Evolutionary conservation across 2,113 vertebrate genomes (phyloP), one percentile per base, ranked within the genome.

Genomic region (Rutilus rutilus): DNA sequence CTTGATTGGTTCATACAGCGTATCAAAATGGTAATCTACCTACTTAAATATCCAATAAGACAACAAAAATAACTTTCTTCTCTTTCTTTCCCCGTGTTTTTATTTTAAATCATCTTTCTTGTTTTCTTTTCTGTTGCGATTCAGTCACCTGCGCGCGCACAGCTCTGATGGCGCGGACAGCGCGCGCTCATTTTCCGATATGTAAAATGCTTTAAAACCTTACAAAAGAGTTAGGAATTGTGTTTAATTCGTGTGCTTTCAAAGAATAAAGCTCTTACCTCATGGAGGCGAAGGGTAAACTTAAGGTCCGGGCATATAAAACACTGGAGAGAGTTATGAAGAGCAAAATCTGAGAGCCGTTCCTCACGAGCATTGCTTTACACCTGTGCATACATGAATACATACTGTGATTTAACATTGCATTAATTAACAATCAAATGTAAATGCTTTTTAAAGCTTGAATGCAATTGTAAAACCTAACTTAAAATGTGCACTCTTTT

Each of bases 291-390:
- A 95, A 94, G 6, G 97, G 96, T 90, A 97, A 95, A 54, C 95
- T 95, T 90, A 95, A 83, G 1, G 95, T 95, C 87, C 93, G 94
- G 25, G 95, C 95, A 90, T 94, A 96, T 82, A 97, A 92, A 75
- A 95, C 88, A 88, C 95, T 95, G 90, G 94, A 95, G 83, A 98
- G 93, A 14, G 92, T 92, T 92, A 98, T 92, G 82, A 96, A 88
- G 84, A 96, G 90, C 21, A 98, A 93, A 87, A 97, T 91, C 90
- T 96, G 96, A 90, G 95, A 94, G 82, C 95, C 94, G 91, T 92
- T 95, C 91, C 96, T 94, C 69, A 92, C 94, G 92, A 96, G 95
- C 98, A 99, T 99, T 79, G 92, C 92, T 92, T 91, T 89, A 90
- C 88, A 93, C 92, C 93, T 94, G 89, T 82, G 87, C 60, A 85